Conservation (phyloP, 2,113 vertebrate species). For the Pomatostomus ruficeps region DNA sequence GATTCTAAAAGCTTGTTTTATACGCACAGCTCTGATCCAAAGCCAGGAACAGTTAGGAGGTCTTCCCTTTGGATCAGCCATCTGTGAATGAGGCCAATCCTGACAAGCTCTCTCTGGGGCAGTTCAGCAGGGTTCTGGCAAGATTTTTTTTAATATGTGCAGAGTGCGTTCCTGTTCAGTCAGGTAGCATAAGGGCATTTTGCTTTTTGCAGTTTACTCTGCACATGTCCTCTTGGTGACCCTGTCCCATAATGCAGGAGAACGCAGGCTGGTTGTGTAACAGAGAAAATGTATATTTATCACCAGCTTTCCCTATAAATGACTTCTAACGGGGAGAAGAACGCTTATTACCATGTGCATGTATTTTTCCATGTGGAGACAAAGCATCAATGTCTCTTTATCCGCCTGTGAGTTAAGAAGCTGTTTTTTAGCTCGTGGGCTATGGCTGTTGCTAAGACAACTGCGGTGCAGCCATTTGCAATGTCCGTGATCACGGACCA, state of each 20-base stretch:
- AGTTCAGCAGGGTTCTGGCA: neutral
- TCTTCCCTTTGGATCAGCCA: neutral
- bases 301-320: neutral
- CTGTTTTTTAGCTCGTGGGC: neutral
- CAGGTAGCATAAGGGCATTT: neutral
- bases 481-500: conserved; percentile 10
- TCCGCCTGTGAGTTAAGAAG: neutral
- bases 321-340: neutral
- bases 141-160: neutral
- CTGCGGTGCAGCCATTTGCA: neutral
- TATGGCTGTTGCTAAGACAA: conserved; percentile 63
- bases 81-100: neutral
- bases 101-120: neutral
- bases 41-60: neutral
- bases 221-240: neutral
- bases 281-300: neutral
- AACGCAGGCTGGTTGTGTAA: neutral
- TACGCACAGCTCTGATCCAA: neutral
- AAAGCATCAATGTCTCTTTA: conserved; percentile 7
- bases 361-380: neutral
- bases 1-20: neutral
- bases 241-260: neutral
- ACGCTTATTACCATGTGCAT: neutral
- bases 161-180: neutral
- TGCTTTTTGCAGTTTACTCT: neutral